Evolutionary conservation across 2,113 vertebrate genomes (phyloP).

Genomic region (Martes martes): DNA sequence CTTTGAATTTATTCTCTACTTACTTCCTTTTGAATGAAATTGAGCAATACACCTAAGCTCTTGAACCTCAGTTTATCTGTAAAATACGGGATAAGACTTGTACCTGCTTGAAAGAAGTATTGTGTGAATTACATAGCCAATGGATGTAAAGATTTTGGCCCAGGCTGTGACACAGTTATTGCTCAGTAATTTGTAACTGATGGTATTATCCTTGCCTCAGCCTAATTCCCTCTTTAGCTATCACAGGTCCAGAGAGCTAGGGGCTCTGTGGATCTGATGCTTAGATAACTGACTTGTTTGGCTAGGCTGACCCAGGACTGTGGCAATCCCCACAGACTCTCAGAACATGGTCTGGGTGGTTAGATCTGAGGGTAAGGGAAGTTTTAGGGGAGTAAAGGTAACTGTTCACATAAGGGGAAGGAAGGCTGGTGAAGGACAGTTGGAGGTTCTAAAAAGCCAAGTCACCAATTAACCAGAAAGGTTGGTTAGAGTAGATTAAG

Average conservation of each 20-base stretch:
- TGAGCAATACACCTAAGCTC: background rate
- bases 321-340: no score
- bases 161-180: background rate
- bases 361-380: background rate
- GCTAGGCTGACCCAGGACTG: background rate
- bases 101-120: background rate
- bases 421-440: background rate
- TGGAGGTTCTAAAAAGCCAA: background rate
- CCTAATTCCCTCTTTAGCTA: background rate
- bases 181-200: background rate
- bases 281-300: background rate
- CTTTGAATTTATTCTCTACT: background rate
- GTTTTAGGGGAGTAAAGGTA: background rate
- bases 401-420: background rate
- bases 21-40: background rate
- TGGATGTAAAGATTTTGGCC: background rate
- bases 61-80: background rate
- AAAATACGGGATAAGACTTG: background rate
- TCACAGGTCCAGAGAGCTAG: background rate
- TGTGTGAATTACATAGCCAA: background rate
- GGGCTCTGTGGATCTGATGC: background rate
- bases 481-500: background rate
- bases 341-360: background rate
- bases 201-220: background rate
- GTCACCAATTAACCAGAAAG: background rate